A percentile compares a stretch with the other conserved stretches of the same genome.
Evolutionary conservation across 2,113 vertebrate genomes (phyloP).

Genomic region (Oryzias melastigma): DNA sequence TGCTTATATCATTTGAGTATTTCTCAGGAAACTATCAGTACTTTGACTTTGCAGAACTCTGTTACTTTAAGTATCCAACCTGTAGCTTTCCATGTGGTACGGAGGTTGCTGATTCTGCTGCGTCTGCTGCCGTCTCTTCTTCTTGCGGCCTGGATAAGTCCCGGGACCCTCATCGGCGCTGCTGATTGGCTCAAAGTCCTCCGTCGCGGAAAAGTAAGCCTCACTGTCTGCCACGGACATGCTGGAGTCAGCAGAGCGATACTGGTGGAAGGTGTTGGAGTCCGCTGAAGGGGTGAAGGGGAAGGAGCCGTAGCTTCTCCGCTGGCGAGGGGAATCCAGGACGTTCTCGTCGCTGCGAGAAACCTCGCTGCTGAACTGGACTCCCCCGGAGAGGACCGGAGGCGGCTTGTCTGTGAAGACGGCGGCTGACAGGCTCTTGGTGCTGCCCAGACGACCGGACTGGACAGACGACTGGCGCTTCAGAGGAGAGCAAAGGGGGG

Average conservation of each 20-base stretch:
- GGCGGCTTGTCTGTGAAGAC: constrained; percentile 90
- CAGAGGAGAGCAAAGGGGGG: constrained; percentile 89
- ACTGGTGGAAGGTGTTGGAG: constrained; percentile 95
- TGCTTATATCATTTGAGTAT: constrained; percentile 7
- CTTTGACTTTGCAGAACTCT: constrained; percentile 1
- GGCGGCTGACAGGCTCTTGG: constrained; percentile 92
- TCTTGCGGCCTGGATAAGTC: constrained; percentile 95
- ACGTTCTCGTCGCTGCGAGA: constrained; percentile 95
- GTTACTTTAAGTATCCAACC: constrained; percentile 36
- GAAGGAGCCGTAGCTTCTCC: constrained; percentile 94
- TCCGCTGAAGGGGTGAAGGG: constrained; percentile 94
- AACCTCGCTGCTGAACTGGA: constrained; percentile 94
- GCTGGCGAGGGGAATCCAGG: constrained; percentile 91
- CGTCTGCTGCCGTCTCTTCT: constrained; percentile 83
- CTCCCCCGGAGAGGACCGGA: constrained; percentile 77
- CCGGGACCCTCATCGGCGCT: constrained; percentile 94
- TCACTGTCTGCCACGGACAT: constrained; percentile 98
- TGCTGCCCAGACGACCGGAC: constrained; percentile 90
- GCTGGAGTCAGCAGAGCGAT: constrained; percentile 94
- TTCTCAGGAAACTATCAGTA: constrained; percentile 11
- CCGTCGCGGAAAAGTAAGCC: constrained; percentile 95
- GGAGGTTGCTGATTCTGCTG: constrained; percentile 83
- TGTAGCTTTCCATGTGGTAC: constrained; percentile 80
- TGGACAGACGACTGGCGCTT: constrained; percentile 91
- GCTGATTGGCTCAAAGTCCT: constrained; percentile 96